Conservation (phyloP, 2,888 invertebrate genomes). For the Strigamia crassipes region DNA sequence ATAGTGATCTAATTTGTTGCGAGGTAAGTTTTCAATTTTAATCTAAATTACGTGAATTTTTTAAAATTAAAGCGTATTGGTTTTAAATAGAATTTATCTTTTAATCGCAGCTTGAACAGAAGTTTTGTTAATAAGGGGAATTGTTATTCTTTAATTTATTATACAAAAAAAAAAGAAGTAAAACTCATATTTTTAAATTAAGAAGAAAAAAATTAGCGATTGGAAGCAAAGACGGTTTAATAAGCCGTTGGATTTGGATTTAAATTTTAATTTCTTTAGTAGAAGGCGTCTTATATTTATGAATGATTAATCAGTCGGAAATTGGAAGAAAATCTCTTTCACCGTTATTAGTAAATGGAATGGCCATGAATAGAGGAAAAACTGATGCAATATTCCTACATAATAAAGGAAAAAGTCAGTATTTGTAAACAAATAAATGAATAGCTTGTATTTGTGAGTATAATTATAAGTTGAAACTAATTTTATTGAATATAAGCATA, state of each 20-base stretch:
- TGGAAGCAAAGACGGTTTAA: neutral
- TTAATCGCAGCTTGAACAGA: neutral
- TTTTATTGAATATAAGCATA: neutral
- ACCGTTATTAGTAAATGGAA: neutral
- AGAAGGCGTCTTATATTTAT: neutral
- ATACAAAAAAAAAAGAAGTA: too few species aligned
- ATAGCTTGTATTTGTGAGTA: neutral
- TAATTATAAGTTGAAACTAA: neutral
- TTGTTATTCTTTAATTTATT: conserved; percentile 8
- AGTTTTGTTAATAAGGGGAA: neutral
- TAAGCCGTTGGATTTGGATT: neutral
- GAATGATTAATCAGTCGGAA: conserved; percentile 26
- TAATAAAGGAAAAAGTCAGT: neutral
- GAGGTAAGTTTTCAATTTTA: neutral
- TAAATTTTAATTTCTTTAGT: conserved; percentile 9
- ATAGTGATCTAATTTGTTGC: neutral
- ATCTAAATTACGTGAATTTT: neutral
- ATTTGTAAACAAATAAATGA: neutral
- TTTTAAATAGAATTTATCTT: conserved; percentile 1
- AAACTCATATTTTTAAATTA: neutral
- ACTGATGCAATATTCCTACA: neutral
- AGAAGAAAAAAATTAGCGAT: neutral
- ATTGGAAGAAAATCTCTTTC: conserved; percentile 20
- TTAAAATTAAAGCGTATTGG: neutral
- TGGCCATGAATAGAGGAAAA: neutral